These are phyloP conservation scores for Leptura quadrifasciata DNA, from an alignment of 2,888 invertebrate genomes.

Conservation along the genomic window DNA sequence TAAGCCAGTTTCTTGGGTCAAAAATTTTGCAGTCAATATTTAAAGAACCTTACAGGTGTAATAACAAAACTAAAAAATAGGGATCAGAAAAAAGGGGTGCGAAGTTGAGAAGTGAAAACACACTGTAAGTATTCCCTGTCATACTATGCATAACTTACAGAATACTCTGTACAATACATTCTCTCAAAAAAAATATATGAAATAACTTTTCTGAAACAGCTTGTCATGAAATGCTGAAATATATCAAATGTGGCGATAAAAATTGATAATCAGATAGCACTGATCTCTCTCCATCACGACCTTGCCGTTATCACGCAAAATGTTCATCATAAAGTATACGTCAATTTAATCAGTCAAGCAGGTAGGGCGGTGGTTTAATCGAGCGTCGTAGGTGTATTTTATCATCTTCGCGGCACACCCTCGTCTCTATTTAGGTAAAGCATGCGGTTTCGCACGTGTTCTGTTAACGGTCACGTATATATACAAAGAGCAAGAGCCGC, in stretches of 20 bases:
- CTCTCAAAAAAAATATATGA: too few species aligned
- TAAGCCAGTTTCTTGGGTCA: too few species aligned
- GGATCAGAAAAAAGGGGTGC: too few species aligned
- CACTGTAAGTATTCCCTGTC: too few species aligned
- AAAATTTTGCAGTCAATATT: too few species aligned
- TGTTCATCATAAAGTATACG: conserved; percentile 28
- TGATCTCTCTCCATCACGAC: conserved; percentile 9
- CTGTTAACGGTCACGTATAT: conserved; percentile 34
- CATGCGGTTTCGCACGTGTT: conserved; percentile 39
- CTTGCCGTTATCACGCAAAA: conserved; percentile 18
- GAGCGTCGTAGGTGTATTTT: conserved; percentile 40
- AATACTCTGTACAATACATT: too few species aligned
- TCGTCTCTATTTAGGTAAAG: conserved; percentile 34
- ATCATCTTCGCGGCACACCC: conserved; percentile 39
- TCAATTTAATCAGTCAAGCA: conserved; percentile 39
- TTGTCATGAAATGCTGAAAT: background rate
- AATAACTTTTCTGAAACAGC: too few species aligned
- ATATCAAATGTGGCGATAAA: background rate
- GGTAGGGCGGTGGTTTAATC: conserved; percentile 29
- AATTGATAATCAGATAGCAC: background rate
- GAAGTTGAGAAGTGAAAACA: too few species aligned
- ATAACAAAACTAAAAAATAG: too few species aligned
- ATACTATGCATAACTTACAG: too few species aligned
- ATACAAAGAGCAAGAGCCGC: background rate
- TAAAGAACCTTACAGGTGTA: too few species aligned